phyloP scores from a whole-genome alignment of 1,140 invertebrate species.

The Bombus soroeensis region DNA sequence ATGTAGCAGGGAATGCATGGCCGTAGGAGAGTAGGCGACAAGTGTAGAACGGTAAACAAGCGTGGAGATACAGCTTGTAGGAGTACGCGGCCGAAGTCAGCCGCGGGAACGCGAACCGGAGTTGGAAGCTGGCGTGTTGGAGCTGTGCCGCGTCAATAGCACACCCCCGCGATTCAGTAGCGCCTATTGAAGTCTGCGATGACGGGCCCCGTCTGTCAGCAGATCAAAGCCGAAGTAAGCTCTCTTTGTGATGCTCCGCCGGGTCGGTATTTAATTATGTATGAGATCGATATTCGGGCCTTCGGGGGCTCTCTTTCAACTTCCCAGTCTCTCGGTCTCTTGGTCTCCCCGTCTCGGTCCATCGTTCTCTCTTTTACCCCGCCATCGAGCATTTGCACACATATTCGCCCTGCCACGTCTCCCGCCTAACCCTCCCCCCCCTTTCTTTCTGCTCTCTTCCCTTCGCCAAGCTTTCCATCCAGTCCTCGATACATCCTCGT shows the following conservation, averaged over 20 bases:
- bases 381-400: background rate
- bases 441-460: background rate
- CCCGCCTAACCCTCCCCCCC: background rate
- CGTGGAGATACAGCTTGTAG: constrained; percentile 17
- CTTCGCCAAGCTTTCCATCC: constrained; percentile 4
- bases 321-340: constrained; percentile 31
- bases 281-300: constrained; percentile 82
- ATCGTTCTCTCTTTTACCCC: constrained; percentile 32
- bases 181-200: constrained; percentile 80
- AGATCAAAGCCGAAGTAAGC: constrained; percentile 82
- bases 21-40: background rate
- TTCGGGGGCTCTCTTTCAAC: constrained; percentile 70
- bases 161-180: constrained; percentile 70
- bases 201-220: constrained; percentile 82
- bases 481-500: constrained; percentile 43
- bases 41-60: constrained; percentile 37
- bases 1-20: background rate
- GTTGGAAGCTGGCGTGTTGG: constrained; percentile 3
- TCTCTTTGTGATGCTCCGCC: constrained; percentile 82
- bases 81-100: constrained; percentile 10
- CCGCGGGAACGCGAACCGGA: constrained; percentile 33
- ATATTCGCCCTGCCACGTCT: too few species aligned
- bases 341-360: constrained; percentile 3
- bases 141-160: constrained; percentile 60
- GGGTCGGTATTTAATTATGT: constrained; percentile 82